Evolutionary conservation across 1,140 invertebrate genomes (phyloP).

Genomic region (Sminthurinus signatus): DNA sequence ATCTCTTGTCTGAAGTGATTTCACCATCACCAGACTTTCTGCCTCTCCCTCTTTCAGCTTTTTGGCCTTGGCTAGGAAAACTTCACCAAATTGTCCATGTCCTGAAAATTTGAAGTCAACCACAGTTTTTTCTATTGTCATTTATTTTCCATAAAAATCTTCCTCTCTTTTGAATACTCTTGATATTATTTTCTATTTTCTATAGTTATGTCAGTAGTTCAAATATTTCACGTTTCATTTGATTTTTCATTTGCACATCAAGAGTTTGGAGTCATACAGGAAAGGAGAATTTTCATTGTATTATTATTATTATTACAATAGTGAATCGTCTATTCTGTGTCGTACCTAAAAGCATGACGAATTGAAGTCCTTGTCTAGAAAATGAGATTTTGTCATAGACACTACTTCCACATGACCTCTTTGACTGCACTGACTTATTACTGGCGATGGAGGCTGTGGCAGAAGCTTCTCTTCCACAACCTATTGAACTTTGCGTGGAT

Average conservation of each 20-base stretch:
- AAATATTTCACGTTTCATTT: too few species aligned
- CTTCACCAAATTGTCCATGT: constrained; percentile 83
- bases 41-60: constrained; percentile 46
- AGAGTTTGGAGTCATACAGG: too few species aligned
- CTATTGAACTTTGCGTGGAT: constrained; percentile 60
- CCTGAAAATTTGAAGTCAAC: too few species aligned
- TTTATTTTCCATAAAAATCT: too few species aligned
- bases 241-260: too few species aligned
- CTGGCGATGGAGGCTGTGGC: constrained; percentile 34
- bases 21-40: constrained; percentile 59
- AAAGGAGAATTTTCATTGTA: too few species aligned
- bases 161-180: too few species aligned
- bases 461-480: constrained; percentile 49
- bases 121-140: too few species aligned
- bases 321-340: too few species aligned
- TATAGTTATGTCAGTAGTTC: too few species aligned
- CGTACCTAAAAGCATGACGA: constrained; percentile 68
- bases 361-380: constrained; percentile 64
- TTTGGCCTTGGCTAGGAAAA: constrained; percentile 65
- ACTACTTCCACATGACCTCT: constrained; percentile 52
- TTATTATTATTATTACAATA: too few species aligned
- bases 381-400: constrained; percentile 66
- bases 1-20: constrained; percentile 67
- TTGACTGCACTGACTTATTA: constrained; percentile 48
- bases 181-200: too few species aligned